Evolutionary conservation across 1,140 invertebrate genomes (phyloP), one percentile per base, ranked within the genome.

Genomic region (Bombus balteatus): DNA sequence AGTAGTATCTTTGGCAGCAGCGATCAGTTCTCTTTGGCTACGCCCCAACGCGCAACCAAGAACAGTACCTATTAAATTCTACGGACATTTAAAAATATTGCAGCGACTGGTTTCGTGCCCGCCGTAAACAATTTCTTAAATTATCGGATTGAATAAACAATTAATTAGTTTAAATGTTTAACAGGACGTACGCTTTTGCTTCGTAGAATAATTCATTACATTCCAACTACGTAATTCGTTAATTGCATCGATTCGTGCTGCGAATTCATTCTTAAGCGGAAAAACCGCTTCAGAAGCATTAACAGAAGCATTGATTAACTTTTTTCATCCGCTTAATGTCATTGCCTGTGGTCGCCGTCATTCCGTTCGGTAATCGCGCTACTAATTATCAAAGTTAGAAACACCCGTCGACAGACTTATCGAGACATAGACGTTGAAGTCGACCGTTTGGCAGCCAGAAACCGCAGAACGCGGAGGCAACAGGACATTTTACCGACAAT

Each of bases 21-120:
- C 41, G 71, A 74, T 86, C 70, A 41, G 22, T 84, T 28, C 78
- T 32, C 75, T 85, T 85, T 90, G 89, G 89, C 89, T 10, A 0
- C 9, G n/a, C 25, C 47, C 86, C 89, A 90, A 79, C 62, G 78
- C 57, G 53, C 70, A 66, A 39, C 28, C 74, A 32, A 41, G 18
- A 32, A 43, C 37, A 37, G 32, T 66, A 53, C 18, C 47, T 53
- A 74, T 80, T 74, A 74, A 74, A 43, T 74, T 81, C 59, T n/a
- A 18, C 34, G 18, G n/a, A 81, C 39, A 80, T 66, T 81, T 37
- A 5, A 43, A 81, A 68, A 68, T 74, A 68, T 53, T 22, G 5
- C 18, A 53, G 6, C 47, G 18, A 53, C 12, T 43, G 2, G 18
- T 6, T 25, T 41, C 47, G 28, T 39, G 12, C 4, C 1, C 8